These are phyloP conservation scores for Neomicropteryx cornuta DNA, from an alignment of 1,140 invertebrate genomes.

Conservation along the genomic window DNA sequence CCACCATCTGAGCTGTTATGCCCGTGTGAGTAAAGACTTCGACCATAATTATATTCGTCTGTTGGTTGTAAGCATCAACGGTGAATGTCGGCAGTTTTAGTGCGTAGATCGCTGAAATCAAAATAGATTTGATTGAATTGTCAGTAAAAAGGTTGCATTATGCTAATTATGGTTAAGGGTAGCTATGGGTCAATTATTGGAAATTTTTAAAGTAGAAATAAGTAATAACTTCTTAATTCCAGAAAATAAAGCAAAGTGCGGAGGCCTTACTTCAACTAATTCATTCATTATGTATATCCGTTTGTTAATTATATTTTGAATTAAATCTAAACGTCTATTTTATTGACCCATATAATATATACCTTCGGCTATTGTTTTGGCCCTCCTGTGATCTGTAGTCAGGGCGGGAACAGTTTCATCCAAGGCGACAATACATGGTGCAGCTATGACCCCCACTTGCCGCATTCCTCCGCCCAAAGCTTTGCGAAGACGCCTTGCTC, in stretches of 20 bases:
- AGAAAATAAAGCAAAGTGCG: background rate
- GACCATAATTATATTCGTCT: conserved; percentile 74
- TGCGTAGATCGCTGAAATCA: conserved; percentile 47
- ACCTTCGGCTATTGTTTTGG: conserved; percentile 58
- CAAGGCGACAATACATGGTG: conserved; percentile 73
- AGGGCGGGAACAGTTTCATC: conserved; percentile 63
- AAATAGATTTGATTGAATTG: conserved; percentile 5
- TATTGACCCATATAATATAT: conserved; percentile 20
- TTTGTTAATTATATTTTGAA: background rate
- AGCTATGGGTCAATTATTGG: background rate
- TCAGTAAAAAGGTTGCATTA: conserved; percentile 1
- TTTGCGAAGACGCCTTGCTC: conserved; percentile 68
- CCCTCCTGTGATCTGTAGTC: conserved; percentile 61
- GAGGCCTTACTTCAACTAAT: background rate
- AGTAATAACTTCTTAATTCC: background rate
- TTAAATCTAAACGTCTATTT: background rate
- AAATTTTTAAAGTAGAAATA: background rate
- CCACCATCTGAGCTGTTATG: conserved; percentile 43
- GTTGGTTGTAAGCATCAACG: conserved; percentile 52
- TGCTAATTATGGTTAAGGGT: background rate
- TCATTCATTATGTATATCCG: background rate
- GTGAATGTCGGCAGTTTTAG: conserved; percentile 41
- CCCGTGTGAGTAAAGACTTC: conserved; percentile 36
- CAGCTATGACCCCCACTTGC: conserved; percentile 81
- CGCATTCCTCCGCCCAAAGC: conserved; percentile 87